These are phyloP conservation scores for Nephrotoma flavescens DNA, from an alignment of 2,888 invertebrate genomes.

Conservation along the genomic window DNA sequence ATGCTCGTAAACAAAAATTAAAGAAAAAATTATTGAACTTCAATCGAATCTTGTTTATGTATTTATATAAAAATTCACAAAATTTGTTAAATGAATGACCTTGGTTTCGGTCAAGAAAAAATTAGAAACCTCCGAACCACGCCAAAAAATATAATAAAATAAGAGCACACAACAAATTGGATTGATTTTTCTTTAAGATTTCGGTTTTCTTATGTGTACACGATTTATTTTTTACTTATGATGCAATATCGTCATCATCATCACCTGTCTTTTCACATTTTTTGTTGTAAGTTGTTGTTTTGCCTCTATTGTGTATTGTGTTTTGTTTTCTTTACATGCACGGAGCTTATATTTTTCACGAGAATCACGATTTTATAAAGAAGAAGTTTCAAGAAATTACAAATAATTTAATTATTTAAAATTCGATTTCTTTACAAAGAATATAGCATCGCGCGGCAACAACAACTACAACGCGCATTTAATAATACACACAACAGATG, in stretches of 20 bases:
- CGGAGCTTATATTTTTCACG: neutral
- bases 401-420: neutral
- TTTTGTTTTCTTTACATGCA: neutral
- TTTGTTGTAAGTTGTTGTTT: neutral
- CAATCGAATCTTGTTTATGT: neutral
- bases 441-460: neutral
- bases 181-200: neutral
- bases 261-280: neutral
- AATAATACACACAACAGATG: neutral
- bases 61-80: neutral
- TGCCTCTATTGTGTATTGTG: neutral
- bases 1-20: neutral
- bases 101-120: neutral
- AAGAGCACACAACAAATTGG: neutral
- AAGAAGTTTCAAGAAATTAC: neutral
- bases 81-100: neutral
- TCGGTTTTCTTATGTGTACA: neutral
- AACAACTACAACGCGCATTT: neutral
- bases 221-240: neutral
- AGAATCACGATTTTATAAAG: neutral
- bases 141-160: neutral
- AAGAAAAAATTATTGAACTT: neutral
- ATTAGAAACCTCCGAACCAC: neutral
- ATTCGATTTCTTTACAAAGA: neutral
- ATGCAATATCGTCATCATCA: neutral